Conservation (phyloP, 2,797 vertebrate genomes). For the Amblyopsis hoosieri region DNA sequence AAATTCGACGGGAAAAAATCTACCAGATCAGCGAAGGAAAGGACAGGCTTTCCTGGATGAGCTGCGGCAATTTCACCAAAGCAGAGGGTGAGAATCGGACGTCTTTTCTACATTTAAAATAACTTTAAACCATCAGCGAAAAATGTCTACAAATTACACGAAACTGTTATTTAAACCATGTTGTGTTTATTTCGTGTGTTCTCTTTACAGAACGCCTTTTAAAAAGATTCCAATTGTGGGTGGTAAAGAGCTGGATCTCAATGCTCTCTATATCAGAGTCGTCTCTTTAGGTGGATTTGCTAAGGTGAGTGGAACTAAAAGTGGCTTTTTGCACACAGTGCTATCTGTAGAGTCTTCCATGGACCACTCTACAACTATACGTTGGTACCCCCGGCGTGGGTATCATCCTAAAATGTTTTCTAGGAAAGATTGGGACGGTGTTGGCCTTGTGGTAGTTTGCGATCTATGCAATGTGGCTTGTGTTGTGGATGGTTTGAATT, state of each 20-base stretch:
- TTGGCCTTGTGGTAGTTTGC: constrained; percentile 81
- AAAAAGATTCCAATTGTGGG: constrained; percentile 98
- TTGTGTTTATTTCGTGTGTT: constrained; percentile 63
- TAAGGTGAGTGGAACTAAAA: constrained; percentile 96
- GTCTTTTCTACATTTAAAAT: constrained; percentile 65
- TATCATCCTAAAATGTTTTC: constrained; percentile 25
- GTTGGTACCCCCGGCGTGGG: constrained; percentile 38
- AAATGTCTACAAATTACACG: constrained; percentile 57
- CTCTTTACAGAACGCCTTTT: constrained; percentile 90
- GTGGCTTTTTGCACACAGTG: constrained; percentile 76
- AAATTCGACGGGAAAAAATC: constrained; percentile 98
- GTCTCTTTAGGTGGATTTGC: constrained; percentile 98
- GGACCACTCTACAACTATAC: constrained; percentile 58
- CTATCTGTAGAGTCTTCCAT: constrained; percentile 43
- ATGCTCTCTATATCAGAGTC: constrained; percentile 97
- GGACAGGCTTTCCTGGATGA: constrained; percentile 99
- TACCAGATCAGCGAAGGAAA: constrained; percentile 97
- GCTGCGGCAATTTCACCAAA: constrained; percentile 99
- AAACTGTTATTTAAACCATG: constrained; percentile 68
- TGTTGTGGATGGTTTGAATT: constrained; percentile 76
- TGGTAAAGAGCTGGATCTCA: constrained; percentile 98
- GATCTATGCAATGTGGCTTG: constrained; percentile 76
- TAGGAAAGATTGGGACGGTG: constrained; percentile 41
- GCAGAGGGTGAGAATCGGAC: constrained; percentile 95
- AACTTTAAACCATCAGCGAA: constrained; percentile 71